phyloP scores from a whole-genome alignment of 2,797 vertebrate species.

The Capromys pilorides region DNA sequence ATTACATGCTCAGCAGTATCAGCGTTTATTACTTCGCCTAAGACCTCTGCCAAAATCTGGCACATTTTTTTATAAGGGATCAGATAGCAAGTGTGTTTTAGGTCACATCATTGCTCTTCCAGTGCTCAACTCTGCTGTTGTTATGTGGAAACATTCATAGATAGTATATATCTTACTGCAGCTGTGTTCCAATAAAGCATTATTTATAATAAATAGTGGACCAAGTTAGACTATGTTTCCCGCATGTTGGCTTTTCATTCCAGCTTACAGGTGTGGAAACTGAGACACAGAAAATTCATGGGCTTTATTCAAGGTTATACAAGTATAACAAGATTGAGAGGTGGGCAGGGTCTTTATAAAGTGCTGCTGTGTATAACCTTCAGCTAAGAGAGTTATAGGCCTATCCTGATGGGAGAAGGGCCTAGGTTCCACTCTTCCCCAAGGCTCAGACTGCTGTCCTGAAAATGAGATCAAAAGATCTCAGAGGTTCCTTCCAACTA shows the following conservation, averaged over 20 bases:
- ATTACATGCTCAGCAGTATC: neutral
- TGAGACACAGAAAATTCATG: neutral
- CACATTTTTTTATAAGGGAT: neutral
- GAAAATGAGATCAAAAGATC: neutral
- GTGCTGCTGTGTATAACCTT: neutral
- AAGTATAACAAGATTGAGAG: neutral
- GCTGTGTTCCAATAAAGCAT: neutral
- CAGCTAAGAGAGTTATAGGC: neutral
- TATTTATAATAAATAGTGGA: neutral
- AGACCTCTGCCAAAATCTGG: neutral
- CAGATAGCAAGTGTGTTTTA: constrained; percentile 21
- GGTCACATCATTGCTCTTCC: neutral
- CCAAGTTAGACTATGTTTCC: neutral
- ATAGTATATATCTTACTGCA: neutral
- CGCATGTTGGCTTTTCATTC: neutral
- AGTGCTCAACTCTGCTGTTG: neutral
- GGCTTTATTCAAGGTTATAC: neutral
- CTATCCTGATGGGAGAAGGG: neutral
- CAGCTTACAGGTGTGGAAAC: neutral
- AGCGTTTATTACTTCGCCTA: constrained; percentile 18
- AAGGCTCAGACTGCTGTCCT: neutral
- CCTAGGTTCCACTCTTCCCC: neutral
- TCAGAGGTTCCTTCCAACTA: neutral
- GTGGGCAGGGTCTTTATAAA: neutral
- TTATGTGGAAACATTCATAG: neutral